A percentile compares a stretch with the other conserved stretches of the same genome.
Evolutionary conservation across 2,113 vertebrate species (phyloP).

Genomic region (Sapayoa aenigma): DNA sequence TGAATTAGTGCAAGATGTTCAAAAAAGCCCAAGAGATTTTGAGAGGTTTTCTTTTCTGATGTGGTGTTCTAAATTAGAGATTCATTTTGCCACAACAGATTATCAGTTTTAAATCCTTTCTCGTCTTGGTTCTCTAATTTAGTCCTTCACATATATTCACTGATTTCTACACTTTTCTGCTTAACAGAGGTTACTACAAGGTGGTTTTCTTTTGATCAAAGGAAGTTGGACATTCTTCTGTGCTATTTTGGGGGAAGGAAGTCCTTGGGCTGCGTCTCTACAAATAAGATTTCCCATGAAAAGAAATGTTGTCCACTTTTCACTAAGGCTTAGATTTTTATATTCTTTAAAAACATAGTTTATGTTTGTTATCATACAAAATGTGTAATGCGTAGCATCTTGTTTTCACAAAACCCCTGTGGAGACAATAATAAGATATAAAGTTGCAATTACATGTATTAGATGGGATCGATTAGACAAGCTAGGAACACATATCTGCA

Average conservation of each 20-base stretch:
- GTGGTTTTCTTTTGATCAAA: not conserved
- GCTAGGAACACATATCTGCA: conserved; percentile 52
- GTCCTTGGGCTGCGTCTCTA: not conserved
- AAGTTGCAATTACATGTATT: conserved; percentile 63
- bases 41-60: not conserved
- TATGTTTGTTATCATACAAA: conserved; percentile 6
- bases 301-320: not conserved
- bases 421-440: conserved; percentile 54
- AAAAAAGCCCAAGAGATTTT: not conserved
- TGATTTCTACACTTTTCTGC: not conserved
- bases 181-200: not conserved
- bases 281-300: not conserved
- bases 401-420: conserved; percentile 57
- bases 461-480: conserved; percentile 57
- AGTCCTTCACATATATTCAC: not conserved
- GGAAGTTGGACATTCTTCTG: not conserved
- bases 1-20: not conserved
- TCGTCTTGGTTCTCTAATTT: not conserved
- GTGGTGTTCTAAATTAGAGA: not conserved
- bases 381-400: conserved; percentile 40
- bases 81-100: not conserved
- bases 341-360: conserved; percentile 53
- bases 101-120: not conserved
- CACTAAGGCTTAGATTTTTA: not conserved
- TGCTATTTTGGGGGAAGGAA: not conserved